phyloP scores from a whole-genome alignment of 2,113 vertebrate species.

The Australoheros scitulus region DNA sequence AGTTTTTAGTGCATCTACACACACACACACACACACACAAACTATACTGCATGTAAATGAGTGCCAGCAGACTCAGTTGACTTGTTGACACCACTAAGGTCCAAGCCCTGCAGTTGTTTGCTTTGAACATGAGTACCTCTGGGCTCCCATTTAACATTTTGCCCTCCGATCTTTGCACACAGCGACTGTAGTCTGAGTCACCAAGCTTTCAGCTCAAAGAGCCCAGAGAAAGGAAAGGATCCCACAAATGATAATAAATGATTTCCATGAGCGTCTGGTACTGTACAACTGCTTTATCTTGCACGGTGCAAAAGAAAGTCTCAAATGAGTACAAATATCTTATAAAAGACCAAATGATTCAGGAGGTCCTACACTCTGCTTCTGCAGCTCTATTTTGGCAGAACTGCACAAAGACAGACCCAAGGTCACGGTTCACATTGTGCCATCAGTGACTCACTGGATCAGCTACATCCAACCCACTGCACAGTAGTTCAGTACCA shows the following conservation, averaged over 20 bases:
- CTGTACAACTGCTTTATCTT: not conserved
- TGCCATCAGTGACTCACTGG: not conserved
- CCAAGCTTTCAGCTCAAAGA: slow-evolving; percentile 13
- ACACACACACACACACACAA: not conserved
- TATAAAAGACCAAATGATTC: not conserved
- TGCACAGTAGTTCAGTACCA: not conserved
- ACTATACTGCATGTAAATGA: not conserved
- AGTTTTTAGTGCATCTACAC: not conserved
- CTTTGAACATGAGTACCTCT: slow-evolving; percentile 28
- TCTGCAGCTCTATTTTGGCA: not conserved
- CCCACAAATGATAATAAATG: slow-evolving; percentile 1
- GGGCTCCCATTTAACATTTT: slow-evolving; percentile 59
- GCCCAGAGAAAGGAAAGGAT: not conserved
- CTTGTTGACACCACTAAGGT: slow-evolving; percentile 12
- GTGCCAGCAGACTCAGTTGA: not conserved
- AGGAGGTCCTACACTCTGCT: not conserved
- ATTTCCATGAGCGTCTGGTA: not conserved
- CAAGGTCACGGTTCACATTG: slow-evolving; percentile 11
- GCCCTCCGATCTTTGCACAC: slow-evolving; percentile 39
- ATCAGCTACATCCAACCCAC: slow-evolving; percentile 9
- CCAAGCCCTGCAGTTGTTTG: slow-evolving; percentile 14
- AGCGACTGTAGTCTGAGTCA: slow-evolving; percentile 15
- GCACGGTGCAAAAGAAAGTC: not conserved
- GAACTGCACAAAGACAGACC: not conserved
- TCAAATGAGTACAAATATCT: not conserved